Conservation (phyloP, 1,140 invertebrate species). For the Phthorimaea operculella region DNA sequence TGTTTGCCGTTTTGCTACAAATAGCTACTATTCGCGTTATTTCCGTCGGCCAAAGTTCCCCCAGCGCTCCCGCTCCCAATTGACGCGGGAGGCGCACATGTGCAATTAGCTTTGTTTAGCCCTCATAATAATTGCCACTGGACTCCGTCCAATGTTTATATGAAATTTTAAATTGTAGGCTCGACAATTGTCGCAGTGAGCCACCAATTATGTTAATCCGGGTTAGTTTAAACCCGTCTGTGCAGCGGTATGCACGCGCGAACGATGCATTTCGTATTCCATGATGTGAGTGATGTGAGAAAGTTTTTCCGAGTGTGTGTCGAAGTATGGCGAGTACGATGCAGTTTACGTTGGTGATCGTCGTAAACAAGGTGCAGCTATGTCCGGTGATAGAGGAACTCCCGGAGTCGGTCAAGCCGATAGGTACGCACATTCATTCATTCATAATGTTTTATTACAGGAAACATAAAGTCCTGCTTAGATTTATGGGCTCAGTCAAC, state of each 20-base stretch:
- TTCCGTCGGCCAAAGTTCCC: constrained; percentile 57
- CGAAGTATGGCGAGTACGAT: constrained; percentile 37
- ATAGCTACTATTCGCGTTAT: constrained; percentile 54
- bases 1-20: constrained; percentile 34
- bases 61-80: constrained; percentile 51
- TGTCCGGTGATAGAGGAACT: constrained; percentile 41
- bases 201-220: constrained; percentile 51
- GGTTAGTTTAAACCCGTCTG: constrained; percentile 53
- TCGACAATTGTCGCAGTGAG: constrained; percentile 45
- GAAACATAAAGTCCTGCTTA: too few relatives aligned
- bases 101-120: constrained; percentile 56
- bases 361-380: constrained; percentile 57
- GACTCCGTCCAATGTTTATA: constrained; percentile 38
- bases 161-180: constrained; percentile 38
- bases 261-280: constrained; percentile 51
- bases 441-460: too few relatives aligned
- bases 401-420: constrained; percentile 37
- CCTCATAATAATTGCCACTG: constrained; percentile 42
- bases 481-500: too few relatives aligned
- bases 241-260: constrained; percentile 42
- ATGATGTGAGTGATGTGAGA: constrained; percentile 38
- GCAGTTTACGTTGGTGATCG: constrained; percentile 61
- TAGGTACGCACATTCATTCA: constrained; percentile 29
- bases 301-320: constrained; percentile 31
- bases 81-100: constrained; percentile 58